A percentile compares a stretch with the other conserved stretches of the same genome.
These are phyloP conservation scores for Corythoichthys haematopterus DNA, from an alignment of 2,113 vertebrate genomes.

Conservation along the genomic window DNA sequence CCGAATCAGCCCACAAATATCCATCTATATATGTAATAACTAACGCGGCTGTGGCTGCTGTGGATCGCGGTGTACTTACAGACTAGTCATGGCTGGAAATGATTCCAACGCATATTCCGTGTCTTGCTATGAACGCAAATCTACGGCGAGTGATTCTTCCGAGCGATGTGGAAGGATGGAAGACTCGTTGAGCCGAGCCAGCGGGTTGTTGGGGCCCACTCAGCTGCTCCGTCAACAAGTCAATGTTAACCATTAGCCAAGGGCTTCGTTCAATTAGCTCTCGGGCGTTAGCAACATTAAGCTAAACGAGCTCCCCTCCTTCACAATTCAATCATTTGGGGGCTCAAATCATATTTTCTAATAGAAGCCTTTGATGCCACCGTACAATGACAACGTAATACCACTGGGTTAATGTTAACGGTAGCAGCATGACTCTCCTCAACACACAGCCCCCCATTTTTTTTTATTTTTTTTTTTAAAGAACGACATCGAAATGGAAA, in stretches of 20 bases:
- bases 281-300: constrained; percentile 38
- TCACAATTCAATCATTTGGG: background rate
- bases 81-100: constrained; percentile 67
- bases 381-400: constrained; percentile 57
- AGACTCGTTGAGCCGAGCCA: constrained; percentile 45
- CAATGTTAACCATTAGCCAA: constrained; percentile 63
- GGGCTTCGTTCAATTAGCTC: constrained; percentile 49
- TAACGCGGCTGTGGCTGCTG: constrained; percentile 26
- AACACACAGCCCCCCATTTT: background rate
- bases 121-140: constrained; percentile 21
- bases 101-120: constrained; percentile 60
- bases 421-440: constrained; percentile 53
- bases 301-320: constrained; percentile 17
- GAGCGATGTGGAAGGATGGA: constrained; percentile 1
- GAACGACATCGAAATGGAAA: constrained; percentile 13
- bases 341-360: background rate
- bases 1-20: constrained; percentile 46
- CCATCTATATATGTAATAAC: constrained; percentile 30
- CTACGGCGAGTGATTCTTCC: background rate
- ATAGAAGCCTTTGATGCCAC: constrained; percentile 3
- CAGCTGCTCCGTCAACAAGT: constrained; percentile 69
- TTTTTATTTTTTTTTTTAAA: background rate
- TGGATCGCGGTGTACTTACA: constrained; percentile 61
- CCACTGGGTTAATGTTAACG: constrained; percentile 50
- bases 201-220: constrained; percentile 63